Evolutionary conservation across 2,888 invertebrate species (phyloP), one percentile per base, ranked within the genome.

Genomic region (Caenorhabditis sinica): DNA sequence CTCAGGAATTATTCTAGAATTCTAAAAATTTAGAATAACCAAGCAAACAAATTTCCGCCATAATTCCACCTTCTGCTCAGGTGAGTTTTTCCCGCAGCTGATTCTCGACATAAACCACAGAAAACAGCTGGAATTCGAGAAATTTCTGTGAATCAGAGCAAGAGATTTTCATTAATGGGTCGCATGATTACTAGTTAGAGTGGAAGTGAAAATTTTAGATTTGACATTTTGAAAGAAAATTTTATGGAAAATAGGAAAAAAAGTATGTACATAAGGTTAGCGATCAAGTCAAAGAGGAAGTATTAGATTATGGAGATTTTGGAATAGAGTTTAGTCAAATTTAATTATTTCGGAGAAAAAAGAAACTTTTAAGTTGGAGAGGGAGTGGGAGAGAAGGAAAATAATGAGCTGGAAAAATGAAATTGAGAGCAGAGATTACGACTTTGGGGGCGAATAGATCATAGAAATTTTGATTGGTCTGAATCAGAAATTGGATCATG

Each of bases 241-340:
- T 11, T 20, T 20, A 20, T 20, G 8, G n/a, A 20, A 49, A 49
- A 20, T 49, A n/a, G n/a, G n/a, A 49, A 49, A 6, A 49, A 49
- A 49, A n/a, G n/a, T n/a, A n/a, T n/a, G n/a, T n/a, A n/a, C n/a
- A 15, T 45, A n/a, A 45, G 3, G n/a, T 45, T 45, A n/a, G n/a
- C 20, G 15, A 28, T 56, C 15, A 30, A 45, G 25, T n/a, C 20
- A 30, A 40, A 13, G 11, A 61, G 36, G 33, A 65, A 49, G 49
- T 49, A 40, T 40, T 40, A 13, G 13, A 40, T 40, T 40, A 40
- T 61, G 13, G 1, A 63, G 23, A 23, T 63, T 15, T 43, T 25
- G 15, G 15, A 9, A 65, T 65, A 65, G 65, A 65, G 43, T 65
- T 8, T 45, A 30, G 45, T n/a, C 45, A 13, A 65, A 65, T 45